phyloP scores from a whole-genome alignment of 2,113 vertebrate species.

The Bagarius yarrelli region DNA sequence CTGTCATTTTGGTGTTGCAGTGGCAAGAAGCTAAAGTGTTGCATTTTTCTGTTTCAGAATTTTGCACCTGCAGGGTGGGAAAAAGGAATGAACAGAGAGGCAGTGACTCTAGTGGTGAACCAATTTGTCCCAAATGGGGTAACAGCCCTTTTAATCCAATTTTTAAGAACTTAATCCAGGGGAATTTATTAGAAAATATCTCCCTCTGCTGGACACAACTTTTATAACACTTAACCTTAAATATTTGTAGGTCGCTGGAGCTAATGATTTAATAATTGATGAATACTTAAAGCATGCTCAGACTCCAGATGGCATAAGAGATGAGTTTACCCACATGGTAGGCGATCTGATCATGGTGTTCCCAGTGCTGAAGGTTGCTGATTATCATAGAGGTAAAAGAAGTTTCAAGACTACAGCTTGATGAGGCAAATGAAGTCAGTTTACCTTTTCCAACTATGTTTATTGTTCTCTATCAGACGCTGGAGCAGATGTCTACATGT shows the following conservation, averaged over 20 bases:
- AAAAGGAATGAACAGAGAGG: constrained; percentile 64
- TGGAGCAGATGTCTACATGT: constrained; percentile 80
- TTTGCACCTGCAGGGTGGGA: constrained; percentile 65
- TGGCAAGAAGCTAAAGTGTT: background rate
- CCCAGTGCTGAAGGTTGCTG: constrained; percentile 69
- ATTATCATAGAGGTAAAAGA: constrained; percentile 70
- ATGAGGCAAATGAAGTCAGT: background rate
- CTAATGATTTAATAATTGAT: constrained; percentile 57
- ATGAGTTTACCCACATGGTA: constrained; percentile 71
- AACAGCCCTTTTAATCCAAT: constrained; percentile 38
- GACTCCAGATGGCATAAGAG: constrained; percentile 68
- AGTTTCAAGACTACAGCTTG: background rate
- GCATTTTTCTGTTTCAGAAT: constrained; percentile 51
- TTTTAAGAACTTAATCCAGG: background rate
- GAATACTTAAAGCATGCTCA: constrained; percentile 74
- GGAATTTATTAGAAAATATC: constrained; percentile 27
- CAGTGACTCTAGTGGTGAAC: constrained; percentile 53
- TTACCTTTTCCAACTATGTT: background rate
- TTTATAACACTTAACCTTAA: background rate
- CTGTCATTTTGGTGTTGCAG: background rate
- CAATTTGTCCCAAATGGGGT: constrained; percentile 62
- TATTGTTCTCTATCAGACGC: constrained; percentile 64
- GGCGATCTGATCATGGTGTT: constrained; percentile 73
- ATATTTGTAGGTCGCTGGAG: constrained; percentile 48
- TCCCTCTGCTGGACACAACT: constrained; percentile 35